Conservation (phyloP, 2,113 vertebrate species). For the Galemys pyrenaicus region DNA sequence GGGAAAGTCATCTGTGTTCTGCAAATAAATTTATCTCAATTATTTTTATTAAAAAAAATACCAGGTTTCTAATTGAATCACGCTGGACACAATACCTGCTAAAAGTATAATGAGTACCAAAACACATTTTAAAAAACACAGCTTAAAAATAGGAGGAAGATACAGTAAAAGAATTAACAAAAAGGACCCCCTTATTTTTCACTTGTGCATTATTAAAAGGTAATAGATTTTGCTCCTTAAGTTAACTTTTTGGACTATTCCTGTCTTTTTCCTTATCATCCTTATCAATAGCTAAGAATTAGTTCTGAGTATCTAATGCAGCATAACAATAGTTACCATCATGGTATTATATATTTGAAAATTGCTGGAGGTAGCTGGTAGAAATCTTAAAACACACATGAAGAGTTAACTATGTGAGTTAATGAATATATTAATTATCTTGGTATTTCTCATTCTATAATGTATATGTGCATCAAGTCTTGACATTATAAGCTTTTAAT, state of each 20-base stretch:
- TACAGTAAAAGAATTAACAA: background rate
- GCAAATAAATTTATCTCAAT: constrained; percentile 33
- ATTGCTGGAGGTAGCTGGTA: background rate
- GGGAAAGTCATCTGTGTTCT: constrained; percentile 7
- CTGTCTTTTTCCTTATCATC: background rate
- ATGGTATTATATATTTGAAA: background rate
- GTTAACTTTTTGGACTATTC: background rate
- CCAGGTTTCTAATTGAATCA: constrained; percentile 9
- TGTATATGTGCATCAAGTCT: background rate
- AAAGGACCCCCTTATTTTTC: background rate
- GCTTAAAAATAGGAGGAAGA: background rate
- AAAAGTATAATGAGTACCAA: background rate
- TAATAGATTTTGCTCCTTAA: background rate
- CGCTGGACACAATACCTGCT: constrained; percentile 15
- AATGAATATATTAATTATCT: background rate
- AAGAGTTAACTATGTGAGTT: background rate
- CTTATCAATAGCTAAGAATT: background rate
- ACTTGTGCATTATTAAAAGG: background rate
- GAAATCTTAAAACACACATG: background rate
- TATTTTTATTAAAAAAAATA: background rate
- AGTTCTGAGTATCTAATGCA: background rate
- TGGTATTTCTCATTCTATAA: background rate
- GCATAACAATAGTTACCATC: background rate
- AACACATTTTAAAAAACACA: constrained; percentile 4
- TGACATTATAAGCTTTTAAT: background rate